These are phyloP conservation scores for Congeria kusceri DNA, from an alignment of 2,888 invertebrate species.

Conservation along the genomic window DNA sequence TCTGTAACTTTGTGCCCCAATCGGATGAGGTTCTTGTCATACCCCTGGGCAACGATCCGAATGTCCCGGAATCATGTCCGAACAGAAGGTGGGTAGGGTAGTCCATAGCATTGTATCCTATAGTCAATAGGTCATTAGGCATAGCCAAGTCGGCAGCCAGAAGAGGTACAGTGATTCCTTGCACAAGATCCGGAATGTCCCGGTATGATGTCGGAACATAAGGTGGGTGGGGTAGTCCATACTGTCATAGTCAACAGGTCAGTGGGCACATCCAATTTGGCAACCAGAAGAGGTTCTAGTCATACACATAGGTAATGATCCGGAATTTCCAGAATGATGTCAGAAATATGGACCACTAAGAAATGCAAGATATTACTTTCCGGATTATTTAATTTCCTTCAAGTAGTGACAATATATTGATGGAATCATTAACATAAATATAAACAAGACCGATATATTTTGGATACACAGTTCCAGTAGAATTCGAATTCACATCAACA, in stretches of 20 bases:
- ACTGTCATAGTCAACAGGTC: too few species aligned
- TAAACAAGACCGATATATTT: too few species aligned
- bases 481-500: too few species aligned
- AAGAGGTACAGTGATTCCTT: slow-evolving; percentile 89
- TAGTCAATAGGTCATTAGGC: background rate
- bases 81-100: slow-evolving; percentile 87
- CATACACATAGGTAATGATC: slow-evolving; percentile 88
- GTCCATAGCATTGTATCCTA: too few species aligned
- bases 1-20: slow-evolving; percentile 4
- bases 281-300: slow-evolving; percentile 87
- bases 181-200: slow-evolving; percentile 88
- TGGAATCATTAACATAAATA: too few species aligned
- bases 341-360: slow-evolving; percentile 89
- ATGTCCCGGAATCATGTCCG: slow-evolving; percentile 89
- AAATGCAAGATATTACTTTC: too few species aligned
- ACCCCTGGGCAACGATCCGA: slow-evolving; percentile 87
- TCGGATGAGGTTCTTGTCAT: slow-evolving; percentile 89
- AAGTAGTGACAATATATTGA: too few species aligned
- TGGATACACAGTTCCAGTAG: too few species aligned
- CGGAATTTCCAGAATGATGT: slow-evolving; percentile 89
- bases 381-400: too few species aligned
- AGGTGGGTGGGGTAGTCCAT: slow-evolving; percentile 87
- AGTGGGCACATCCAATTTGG: too few species aligned
- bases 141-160: slow-evolving; percentile 52
- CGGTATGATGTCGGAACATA: slow-evolving; percentile 89